phyloP scores from a whole-genome alignment of 1,140 invertebrate genomes.

The Trachymyrmex septentrionalis region DNA sequence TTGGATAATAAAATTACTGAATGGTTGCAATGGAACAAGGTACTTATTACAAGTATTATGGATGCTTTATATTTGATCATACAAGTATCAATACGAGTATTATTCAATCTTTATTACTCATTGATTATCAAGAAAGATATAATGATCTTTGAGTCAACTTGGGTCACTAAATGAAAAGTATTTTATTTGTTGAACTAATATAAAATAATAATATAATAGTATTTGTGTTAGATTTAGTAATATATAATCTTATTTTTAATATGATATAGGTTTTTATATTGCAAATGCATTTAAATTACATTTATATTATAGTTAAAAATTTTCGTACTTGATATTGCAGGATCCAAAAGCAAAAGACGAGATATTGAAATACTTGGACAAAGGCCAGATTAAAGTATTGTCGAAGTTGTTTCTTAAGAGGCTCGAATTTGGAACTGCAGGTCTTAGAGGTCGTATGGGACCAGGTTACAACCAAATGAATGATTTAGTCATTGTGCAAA shows the following conservation, averaged over 20 bases:
- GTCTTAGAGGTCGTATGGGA: slow-evolving; percentile 96
- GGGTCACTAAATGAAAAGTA: too few relatives aligned
- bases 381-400: slow-evolving; percentile 86
- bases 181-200: too few relatives aligned
- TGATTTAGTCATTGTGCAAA: slow-evolving; percentile 98
- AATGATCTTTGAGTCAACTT: too few relatives aligned
- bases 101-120: too few relatives aligned
- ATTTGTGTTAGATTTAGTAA: slow-evolving; percentile 12
- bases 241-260: slow-evolving; percentile 22
- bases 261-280: slow-evolving; percentile 65
- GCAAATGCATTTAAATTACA: slow-evolving; percentile 26
- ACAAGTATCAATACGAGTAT: too few relatives aligned
- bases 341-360: slow-evolving; percentile 86
- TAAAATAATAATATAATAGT: too few relatives aligned
- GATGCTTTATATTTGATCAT: too few relatives aligned
- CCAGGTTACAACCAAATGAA: slow-evolving; percentile 98
- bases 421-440: slow-evolving; percentile 96
- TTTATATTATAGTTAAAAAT: slow-evolving; percentile 9
- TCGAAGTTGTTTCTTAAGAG: slow-evolving; percentile 89
- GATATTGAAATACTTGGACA: slow-evolving; percentile 86
- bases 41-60: slow-evolving; percentile 70
- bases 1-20: slow-evolving; percentile 88
- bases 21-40: slow-evolving; percentile 90
- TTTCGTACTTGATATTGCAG: slow-evolving; percentile 77
- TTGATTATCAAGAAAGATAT: too few relatives aligned